Base-by-base conservation (phyloP, 1,140 invertebrate genomes). In the Bombus waltoni region DNA sequence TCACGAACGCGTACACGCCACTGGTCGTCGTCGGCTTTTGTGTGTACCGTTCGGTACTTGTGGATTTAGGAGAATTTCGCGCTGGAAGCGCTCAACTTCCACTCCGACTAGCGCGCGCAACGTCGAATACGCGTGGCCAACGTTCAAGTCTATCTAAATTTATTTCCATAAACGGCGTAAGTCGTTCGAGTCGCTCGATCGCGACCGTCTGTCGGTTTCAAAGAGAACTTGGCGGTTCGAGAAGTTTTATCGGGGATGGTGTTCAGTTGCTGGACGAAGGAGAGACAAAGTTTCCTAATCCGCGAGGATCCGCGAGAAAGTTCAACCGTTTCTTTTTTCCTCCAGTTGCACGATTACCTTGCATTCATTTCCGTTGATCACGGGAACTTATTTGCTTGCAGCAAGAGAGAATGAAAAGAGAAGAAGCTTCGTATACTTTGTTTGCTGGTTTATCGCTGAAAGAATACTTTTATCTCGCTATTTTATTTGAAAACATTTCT, bases 1-100 rank as follows among this genome's bases (percentile, higher is more conserved):
- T 90, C 89, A 87, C 79, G 86, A 85, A 79, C 86, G 82, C 80
- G 86, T 89, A 86, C 88, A 89, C 88, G 88, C 83, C 66, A 87
- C 66, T 53, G 18, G 47, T 53, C 47, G 47, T 53, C 47, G 47
- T 0, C 6, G 18, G 18, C 18, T 53, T 8, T 53, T 53, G 6
- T 53, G 47, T 53, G 18, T 53, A 40, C 15, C 32, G 66, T 86
- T 88, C 79, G 70, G 35, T 40, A 85, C 79, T 83, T 78, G 65
- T 66, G 25, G 76, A 66, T 83, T 89, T 81, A 78, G 62, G 44
- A 87, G 88, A 87, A 87, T 89, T 87, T 88, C 88, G 82, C 79
- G 78, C n/a, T 57, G 82, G 28, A 53, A 68, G 32, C 57, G 57
- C 88, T 35, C 47, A 70, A 85, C 80, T 71, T 77, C 80, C 66